Conservation (phyloP, 2,888 invertebrate species). For the Deilephila porcellus region DNA sequence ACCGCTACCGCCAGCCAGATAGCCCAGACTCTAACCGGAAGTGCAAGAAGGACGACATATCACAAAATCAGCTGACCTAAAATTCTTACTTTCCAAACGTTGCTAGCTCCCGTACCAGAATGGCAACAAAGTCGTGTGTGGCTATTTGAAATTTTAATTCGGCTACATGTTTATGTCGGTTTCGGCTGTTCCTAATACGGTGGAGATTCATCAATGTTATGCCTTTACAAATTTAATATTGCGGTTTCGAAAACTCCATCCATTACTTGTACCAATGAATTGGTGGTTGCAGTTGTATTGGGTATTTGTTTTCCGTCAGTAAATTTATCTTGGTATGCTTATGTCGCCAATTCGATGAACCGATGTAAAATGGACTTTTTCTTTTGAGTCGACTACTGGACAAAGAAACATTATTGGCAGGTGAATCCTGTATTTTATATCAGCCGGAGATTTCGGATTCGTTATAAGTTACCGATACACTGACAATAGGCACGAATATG, state of each 20-base stretch:
- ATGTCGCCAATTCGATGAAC: slow-evolving; percentile 69
- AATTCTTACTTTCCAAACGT: no score
- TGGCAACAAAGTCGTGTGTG: slow-evolving; percentile 67
- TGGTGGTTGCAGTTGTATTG: slow-evolving; percentile 36
- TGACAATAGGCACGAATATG: slow-evolving; percentile 44
- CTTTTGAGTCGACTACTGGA: slow-evolving; percentile 62
- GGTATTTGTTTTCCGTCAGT: slow-evolving; percentile 28
- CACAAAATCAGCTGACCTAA: no score
- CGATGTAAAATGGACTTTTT: slow-evolving; percentile 71
- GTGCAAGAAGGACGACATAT: no score
- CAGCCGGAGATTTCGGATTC: slow-evolving; percentile 60
- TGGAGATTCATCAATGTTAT: slow-evolving; percentile 77
- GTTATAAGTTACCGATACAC: slow-evolving; percentile 52
- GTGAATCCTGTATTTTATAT: slow-evolving; percentile 78
- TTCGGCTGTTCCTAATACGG: slow-evolving; percentile 74
- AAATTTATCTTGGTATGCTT: slow-evolving; percentile 47
- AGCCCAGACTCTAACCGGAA: no score
- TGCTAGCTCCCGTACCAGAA: no score
- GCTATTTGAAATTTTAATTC: slow-evolving; percentile 80
- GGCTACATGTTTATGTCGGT: slow-evolving; percentile 72
- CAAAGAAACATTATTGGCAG: slow-evolving; percentile 76
- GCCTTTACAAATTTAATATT: slow-evolving; percentile 47
- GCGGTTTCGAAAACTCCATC: slow-evolving; percentile 21
- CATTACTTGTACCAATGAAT: slow-evolving; percentile 15
- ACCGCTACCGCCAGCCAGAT: no score